These are phyloP conservation scores for Julus scandinavius DNA, from an alignment of 2,888 invertebrate genomes.

Conservation along the genomic window DNA sequence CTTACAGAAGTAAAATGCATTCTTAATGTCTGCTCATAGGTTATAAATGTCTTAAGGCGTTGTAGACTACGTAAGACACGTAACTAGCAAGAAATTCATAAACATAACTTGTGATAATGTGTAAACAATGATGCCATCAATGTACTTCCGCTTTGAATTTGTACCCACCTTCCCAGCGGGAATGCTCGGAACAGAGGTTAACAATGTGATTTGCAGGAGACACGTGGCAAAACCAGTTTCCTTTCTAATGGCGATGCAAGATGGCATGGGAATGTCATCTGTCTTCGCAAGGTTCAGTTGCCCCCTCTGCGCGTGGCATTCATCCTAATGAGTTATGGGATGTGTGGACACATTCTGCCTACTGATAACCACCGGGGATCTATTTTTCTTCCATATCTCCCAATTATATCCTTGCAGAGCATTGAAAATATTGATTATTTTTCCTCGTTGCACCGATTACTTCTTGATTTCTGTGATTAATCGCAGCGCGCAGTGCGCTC, in stretches of 20 bases:
- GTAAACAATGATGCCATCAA: too few species aligned
- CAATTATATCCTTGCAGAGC: not conserved
- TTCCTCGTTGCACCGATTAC: not conserved
- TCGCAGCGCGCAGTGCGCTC: not conserved
- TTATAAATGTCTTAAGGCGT: too few species aligned
- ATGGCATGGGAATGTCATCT: not conserved
- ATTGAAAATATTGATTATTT: not conserved
- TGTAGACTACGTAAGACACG: too few species aligned
- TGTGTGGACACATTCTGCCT: constrained; percentile 1
- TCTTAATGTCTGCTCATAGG: too few species aligned
- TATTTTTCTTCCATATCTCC: constrained; percentile 1
- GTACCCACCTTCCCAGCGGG: too few species aligned
- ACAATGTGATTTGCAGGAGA: not conserved
- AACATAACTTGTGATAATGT: too few species aligned
- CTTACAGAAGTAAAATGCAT: too few species aligned
- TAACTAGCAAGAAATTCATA: too few species aligned
- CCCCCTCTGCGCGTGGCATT: not conserved
- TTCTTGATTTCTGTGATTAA: not conserved
- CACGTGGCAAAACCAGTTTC: not conserved
- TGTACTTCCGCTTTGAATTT: too few species aligned
- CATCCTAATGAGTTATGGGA: not conserved
- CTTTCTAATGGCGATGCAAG: not conserved
- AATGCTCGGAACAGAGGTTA: too few species aligned
- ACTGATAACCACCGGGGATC: constrained; percentile 1
- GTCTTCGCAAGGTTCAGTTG: not conserved